Conservation (phyloP, 1,140 invertebrate genomes). For the Drosophila subpulchrella region DNA sequence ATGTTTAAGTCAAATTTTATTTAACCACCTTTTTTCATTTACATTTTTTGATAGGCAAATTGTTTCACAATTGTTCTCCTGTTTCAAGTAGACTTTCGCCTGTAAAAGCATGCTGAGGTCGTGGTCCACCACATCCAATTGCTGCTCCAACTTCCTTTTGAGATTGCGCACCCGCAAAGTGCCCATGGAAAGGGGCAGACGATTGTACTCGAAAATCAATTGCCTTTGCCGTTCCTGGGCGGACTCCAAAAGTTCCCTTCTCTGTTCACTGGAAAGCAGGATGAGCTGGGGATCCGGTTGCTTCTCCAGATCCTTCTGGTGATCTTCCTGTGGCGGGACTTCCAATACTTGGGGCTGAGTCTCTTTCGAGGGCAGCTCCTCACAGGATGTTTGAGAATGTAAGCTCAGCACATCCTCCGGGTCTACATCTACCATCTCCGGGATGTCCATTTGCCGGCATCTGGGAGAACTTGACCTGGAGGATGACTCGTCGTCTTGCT, state of each 20-base stretch:
- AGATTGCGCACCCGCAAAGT: constrained; percentile 67
- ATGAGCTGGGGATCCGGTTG: constrained; percentile 3
- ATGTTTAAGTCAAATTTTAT: not conserved
- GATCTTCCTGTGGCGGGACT: not conserved
- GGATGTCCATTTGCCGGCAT: constrained; percentile 52
- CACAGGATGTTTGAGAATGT: constrained; percentile 8
- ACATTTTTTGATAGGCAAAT: constrained; percentile 13
- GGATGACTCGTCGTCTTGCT: not conserved
- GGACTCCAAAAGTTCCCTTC: constrained; percentile 20
- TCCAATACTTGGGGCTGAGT: not conserved
- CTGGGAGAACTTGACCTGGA: not conserved
- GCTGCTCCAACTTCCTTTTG: constrained; percentile 48
- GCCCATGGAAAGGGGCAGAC: constrained; percentile 54
- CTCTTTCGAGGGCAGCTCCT: not conserved
- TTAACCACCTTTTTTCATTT: not conserved
- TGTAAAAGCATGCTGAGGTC: constrained; percentile 43
- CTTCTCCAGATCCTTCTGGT: not conserved
- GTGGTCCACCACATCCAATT: constrained; percentile 54
- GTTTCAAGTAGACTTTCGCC: constrained; percentile 29
- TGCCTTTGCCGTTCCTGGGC: constrained; percentile 31
- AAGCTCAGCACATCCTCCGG: constrained; percentile 25
- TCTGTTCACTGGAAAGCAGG: constrained; percentile 34
- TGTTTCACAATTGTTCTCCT: not conserved
- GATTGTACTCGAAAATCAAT: constrained; percentile 61
- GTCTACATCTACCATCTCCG: constrained; percentile 59